Evolutionary conservation across 2,888 invertebrate genomes (phyloP).

Genomic region (Aleiodes testaceus): DNA sequence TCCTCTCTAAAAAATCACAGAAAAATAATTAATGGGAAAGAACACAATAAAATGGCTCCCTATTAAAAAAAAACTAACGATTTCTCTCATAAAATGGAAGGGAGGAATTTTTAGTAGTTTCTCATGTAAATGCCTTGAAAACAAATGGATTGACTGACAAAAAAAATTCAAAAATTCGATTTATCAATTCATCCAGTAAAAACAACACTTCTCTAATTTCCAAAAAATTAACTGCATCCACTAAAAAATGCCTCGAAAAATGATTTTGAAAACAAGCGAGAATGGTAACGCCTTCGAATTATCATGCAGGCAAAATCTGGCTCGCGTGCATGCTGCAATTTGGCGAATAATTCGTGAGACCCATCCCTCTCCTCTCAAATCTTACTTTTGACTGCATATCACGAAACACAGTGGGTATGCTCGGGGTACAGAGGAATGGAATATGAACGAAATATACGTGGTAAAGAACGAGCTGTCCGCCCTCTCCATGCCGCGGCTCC

Average conservation of each 20-base stretch:
- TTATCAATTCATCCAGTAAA: too few species aligned
- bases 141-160: too few species aligned
- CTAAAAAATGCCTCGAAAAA: not conserved
- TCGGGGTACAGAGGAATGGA: conserved; percentile 10
- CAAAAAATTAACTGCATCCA: conserved; percentile 10
- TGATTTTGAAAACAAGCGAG: conserved; percentile 25
- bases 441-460: conserved; percentile 35
- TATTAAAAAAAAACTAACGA: too few species aligned
- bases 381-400: conserved; percentile 35
- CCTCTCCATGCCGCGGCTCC: conserved; percentile 49
- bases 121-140: too few species aligned
- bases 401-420: conserved; percentile 28
- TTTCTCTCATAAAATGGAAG: too few species aligned
- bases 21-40: too few species aligned
- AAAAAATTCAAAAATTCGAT: too few species aligned
- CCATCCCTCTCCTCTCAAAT: conserved; percentile 22
- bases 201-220: too few species aligned
- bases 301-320: conserved; percentile 44
- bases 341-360: conserved; percentile 38
- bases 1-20: too few species aligned
- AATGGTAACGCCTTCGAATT: conserved; percentile 43
- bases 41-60: too few species aligned
- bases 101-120: too few species aligned
- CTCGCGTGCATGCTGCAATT: conserved; percentile 52
- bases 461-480: conserved; percentile 58